Evolutionary conservation across 2,888 invertebrate species (phyloP), one percentile per base, ranked within the genome.

Genomic region (Dasysyrphus tricinctus): DNA sequence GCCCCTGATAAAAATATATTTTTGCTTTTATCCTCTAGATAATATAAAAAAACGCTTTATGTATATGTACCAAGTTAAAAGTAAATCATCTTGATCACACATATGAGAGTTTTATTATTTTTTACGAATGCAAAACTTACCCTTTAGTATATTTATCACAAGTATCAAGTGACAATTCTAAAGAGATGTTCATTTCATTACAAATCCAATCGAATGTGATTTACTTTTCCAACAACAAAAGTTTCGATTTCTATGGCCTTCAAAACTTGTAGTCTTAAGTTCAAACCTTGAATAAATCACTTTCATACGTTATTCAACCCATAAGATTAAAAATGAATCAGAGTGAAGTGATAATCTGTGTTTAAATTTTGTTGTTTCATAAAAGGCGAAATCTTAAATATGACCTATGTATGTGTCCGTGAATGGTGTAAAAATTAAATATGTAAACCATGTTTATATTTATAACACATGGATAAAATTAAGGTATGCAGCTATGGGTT

Each of bases 211-310:
- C 2, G 47, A 47, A 16, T 47, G 47, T 16, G 47, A 16, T 47
- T 47, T 3, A 61, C 42, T 42, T 32, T 37, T 57, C 37, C 1
- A 24, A 57, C 16, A 19, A 49, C 12, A 12, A 57, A 32, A 69
- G 59, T 51, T 59, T 69, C 39, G 77, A 70, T 79, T 79, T 79
- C 63, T 72, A 65, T 37, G 63, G n/a, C 79, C 79, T 79, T 79
- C 63, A 47, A 56, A 39, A 14, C 1, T 19, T 0, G 2, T 37
- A 39, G 72, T 16, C 56, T 65, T 56, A 72, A 37, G 61, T 51
- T 61, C 11, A 70, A 49, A 32, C 29, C 47, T 9, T 63, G 54
- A 51, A 16, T 79, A 72, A 79, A 29, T 65, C 63, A 79, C 56
- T 44, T 39, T 12, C 16, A 42, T 61, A 44, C 24, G 14, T 51